A percentile compares a stretch with the other conserved stretches of the same genome.
These are phyloP conservation scores for Luperina testacea DNA, from an alignment of 2,888 invertebrate species.

Conservation along the genomic window DNA sequence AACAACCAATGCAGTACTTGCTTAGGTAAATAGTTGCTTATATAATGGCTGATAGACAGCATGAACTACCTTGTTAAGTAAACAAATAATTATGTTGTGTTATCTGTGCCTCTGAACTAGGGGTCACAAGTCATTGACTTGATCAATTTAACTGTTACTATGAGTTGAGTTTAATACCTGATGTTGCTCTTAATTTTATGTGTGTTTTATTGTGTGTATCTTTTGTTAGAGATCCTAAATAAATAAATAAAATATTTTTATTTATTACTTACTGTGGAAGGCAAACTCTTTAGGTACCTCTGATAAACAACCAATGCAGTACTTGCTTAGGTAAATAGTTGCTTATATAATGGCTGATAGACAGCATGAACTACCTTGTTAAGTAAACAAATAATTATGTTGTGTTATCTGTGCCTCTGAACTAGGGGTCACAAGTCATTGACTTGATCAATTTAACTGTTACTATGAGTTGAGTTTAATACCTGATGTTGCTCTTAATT, in stretches of 20 bases:
- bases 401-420: constrained; percentile 71
- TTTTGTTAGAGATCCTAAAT: not conserved
- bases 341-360: constrained; percentile 53
- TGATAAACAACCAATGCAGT: constrained; percentile 23
- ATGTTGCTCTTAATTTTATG: not conserved
- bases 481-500: not conserved
- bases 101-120: constrained; percentile 69
- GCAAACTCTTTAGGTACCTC: constrained; percentile 17
- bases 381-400: constrained; percentile 73
- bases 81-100: constrained; percentile 73
- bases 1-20: constrained; percentile 2
- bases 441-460: constrained; percentile 63
- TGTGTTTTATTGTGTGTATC: not conserved
- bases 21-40: constrained; percentile 36
- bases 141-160: constrained; percentile 62
- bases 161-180: constrained; percentile 32
- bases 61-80: constrained; percentile 64
- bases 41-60: constrained; percentile 50
- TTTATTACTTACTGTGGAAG: no score
- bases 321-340: constrained; percentile 22
- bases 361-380: constrained; percentile 56
- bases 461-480: constrained; percentile 60
- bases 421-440: constrained; percentile 73
- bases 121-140: constrained; percentile 75
- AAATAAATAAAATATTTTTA: no score